Percentiles rank a stretch among this genome's conserved stretches.
These are phyloP conservation scores for Nymphalis io DNA, from an alignment of 1,140 invertebrate genomes.

Conservation along the genomic window DNA sequence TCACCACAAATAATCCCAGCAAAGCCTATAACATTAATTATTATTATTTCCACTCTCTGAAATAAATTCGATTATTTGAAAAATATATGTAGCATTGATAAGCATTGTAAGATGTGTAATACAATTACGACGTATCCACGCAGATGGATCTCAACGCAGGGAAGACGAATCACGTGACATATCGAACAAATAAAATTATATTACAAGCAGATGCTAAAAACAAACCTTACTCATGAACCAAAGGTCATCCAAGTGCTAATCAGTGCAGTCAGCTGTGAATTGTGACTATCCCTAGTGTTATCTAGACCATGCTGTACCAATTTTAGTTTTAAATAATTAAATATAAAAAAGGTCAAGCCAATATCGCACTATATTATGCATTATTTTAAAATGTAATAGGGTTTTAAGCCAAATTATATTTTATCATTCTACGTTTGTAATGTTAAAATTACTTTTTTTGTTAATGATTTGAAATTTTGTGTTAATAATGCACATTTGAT, in stretches of 20 bases:
- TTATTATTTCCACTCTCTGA: conserved; percentile 19
- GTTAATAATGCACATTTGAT: background rate
- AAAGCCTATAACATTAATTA: conserved; percentile 10
- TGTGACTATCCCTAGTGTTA: conserved; percentile 32
- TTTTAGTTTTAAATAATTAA: conserved; percentile 5
- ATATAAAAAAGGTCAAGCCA: conserved; percentile 1
- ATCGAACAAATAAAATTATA: conserved; percentile 20
- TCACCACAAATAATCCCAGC: conserved; percentile 25
- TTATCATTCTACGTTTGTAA: too few species aligned
- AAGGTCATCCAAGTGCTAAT: conserved; percentile 36
- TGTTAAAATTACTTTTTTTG: too few species aligned
- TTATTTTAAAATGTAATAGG: background rate
- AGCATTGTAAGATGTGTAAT: conserved; percentile 17
- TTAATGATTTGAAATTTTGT: too few species aligned
- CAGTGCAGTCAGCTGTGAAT: conserved; percentile 30
- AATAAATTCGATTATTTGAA: conserved; percentile 24
- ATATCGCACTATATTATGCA: background rate
- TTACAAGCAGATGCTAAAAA: conserved; percentile 35
- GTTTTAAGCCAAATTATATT: background rate
- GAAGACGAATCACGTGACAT: conserved; percentile 26
- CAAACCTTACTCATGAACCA: conserved; percentile 34
- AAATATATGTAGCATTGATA: conserved; percentile 9
- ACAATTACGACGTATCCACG: conserved; percentile 26
- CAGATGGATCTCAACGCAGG: conserved; percentile 17
- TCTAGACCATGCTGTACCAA: conserved; percentile 35